A percentile compares a stretch with the other conserved stretches of the same genome.
These are phyloP conservation scores for Urophycis tenuis DNA, from an alignment of 2,797 vertebrate genomes.

Conservation along the genomic window DNA sequence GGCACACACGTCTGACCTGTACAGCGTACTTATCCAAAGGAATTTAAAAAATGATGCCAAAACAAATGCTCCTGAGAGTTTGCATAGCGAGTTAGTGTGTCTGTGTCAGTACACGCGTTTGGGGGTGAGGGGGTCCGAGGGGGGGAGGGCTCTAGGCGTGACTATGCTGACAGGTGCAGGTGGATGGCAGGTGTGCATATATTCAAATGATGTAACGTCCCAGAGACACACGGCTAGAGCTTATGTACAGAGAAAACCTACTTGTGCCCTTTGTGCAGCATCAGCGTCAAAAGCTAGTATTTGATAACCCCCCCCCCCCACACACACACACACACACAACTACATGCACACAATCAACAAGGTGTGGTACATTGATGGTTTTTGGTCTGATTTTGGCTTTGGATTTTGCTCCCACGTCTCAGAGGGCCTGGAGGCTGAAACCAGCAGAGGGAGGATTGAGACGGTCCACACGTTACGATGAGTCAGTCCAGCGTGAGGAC, in stretches of 20 bases:
- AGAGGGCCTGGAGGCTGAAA: background rate
- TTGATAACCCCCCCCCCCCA: too few relatives aligned
- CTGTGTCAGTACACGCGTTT: too few relatives aligned
- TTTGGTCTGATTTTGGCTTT: background rate
- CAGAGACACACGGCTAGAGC: too few relatives aligned
- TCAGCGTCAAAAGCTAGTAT: too few relatives aligned
- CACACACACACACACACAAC: background rate
- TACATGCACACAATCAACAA: background rate
- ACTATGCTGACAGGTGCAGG: background rate
- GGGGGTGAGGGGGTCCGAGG: background rate
- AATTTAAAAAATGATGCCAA: conserved; percentile 28
- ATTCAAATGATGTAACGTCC: too few relatives aligned
- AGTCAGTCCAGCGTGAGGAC: background rate
- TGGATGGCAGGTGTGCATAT: too few relatives aligned
- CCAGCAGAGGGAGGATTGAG: background rate
- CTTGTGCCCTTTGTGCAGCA: too few relatives aligned
- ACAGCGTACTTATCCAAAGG: conserved; percentile 20
- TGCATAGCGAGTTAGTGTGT: conserved; percentile 47
- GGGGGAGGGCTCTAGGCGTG: background rate
- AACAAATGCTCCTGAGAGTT: conserved; percentile 66
- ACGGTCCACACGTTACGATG: background rate
- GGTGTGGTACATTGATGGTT: background rate
- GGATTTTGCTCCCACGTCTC: background rate
- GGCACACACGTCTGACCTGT: conserved; percentile 29
- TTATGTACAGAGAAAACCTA: too few relatives aligned